phyloP scores from a whole-genome alignment of 2,113 vertebrate species.

The Melanerpes formicivorus region DNA sequence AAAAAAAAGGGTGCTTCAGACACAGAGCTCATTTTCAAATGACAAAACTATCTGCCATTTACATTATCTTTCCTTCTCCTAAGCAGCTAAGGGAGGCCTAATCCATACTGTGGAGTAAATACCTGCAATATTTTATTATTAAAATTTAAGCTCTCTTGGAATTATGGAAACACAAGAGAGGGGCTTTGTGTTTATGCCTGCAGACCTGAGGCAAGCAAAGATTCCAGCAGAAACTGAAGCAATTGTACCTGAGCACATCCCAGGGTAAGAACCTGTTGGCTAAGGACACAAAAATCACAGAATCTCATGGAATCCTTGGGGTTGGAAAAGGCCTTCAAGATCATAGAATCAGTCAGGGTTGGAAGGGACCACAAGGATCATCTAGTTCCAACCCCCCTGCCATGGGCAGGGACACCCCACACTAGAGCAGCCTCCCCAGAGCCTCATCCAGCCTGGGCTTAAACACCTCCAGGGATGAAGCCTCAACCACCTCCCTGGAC shows the following conservation, averaged over 20 bases:
- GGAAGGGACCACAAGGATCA: no score
- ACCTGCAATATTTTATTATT: neutral
- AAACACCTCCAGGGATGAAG: no score
- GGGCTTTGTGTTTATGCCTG: neutral
- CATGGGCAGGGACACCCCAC: no score
- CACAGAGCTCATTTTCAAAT: slow-evolving; percentile 15
- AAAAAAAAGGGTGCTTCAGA: neutral
- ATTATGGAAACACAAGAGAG: neutral
- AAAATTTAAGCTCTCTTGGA: neutral
- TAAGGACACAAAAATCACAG: no score
- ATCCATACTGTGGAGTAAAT: neutral
- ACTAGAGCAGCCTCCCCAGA: no score
- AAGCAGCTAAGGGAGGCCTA: neutral
- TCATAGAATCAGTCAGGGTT: no score
- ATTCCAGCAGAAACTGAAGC: neutral
- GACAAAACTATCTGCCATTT: slow-evolving; percentile 23
- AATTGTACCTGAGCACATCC: neutral
- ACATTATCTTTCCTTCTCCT: neutral
- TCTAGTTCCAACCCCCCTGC: no score
- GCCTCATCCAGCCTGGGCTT: no score
- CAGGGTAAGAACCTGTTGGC: neutral
- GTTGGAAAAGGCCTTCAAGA: no score
- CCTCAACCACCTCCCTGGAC: no score
- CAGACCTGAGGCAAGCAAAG: neutral
- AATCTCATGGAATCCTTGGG: no score